A percentile compares a stretch with the other conserved stretches of the same genome.
phyloP scores from a whole-genome alignment of 2,113 vertebrate species.

The Tragelaphus scriptus region DNA sequence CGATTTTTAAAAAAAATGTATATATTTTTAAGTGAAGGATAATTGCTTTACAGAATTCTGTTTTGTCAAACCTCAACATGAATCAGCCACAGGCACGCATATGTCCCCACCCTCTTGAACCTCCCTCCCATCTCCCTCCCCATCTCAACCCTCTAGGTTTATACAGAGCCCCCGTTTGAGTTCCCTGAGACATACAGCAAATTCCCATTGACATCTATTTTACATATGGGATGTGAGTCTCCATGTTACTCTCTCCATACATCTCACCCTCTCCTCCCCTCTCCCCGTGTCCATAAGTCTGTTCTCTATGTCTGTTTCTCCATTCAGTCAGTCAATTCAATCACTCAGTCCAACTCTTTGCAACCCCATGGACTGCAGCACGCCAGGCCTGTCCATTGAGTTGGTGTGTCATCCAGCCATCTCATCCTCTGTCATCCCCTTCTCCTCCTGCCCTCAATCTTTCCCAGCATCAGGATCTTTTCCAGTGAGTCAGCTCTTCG shows the following conservation, averaged over 20 bases:
- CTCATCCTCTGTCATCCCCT: not conserved
- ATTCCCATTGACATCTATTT: not conserved
- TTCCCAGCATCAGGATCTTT: not conserved
- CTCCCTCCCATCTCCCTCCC: not conserved
- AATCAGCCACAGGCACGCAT: not conserved
- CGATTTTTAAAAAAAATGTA: not conserved
- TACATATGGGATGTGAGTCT: not conserved
- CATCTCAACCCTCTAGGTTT: not conserved
- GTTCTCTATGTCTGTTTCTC: not conserved
- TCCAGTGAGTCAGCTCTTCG: not conserved
- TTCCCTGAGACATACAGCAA: not conserved
- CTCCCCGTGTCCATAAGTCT: not conserved
- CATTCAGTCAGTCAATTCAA: not conserved
- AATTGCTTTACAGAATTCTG: not conserved
- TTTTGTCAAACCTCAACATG: not conserved
- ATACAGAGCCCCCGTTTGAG: not conserved
- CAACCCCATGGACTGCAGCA: not conserved
- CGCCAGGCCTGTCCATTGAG: not conserved
- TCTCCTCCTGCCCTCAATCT: not conserved
- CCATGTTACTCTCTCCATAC: not conserved
- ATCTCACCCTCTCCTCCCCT: not conserved
- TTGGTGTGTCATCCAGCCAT: not conserved
- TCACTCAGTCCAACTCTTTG: not conserved
- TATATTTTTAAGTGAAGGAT: not conserved
- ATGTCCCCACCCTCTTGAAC: not conserved